These are phyloP conservation scores for Ichneumoninae sp. DNA, from an alignment of 2,888 invertebrate species.

Conservation along the genomic window DNA sequence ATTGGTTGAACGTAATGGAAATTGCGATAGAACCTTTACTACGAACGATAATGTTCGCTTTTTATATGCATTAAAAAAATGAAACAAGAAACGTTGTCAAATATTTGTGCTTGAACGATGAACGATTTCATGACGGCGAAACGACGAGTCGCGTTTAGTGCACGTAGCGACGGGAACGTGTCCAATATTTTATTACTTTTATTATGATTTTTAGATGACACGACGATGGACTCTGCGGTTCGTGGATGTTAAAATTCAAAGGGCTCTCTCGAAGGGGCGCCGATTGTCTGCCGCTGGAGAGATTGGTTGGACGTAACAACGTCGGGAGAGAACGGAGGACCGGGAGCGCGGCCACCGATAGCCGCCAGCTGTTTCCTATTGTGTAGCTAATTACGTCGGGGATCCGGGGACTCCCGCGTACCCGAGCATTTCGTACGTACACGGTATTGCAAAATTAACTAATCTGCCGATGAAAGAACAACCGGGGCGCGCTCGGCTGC, in stretches of 20 bases:
- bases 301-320: slow-evolving; percentile 78
- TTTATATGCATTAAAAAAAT: no score
- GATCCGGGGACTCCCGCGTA: slow-evolving; percentile 74
- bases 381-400: slow-evolving; percentile 82
- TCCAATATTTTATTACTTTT: neutral
- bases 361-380: slow-evolving; percentile 80
- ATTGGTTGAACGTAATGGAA: slow-evolving; percentile 75
- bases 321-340: slow-evolving; percentile 59
- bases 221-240: neutral
- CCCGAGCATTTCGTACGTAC: slow-evolving; percentile 65
- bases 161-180: neutral
- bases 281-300: slow-evolving; percentile 77
- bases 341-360: slow-evolving; percentile 68
- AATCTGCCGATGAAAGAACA: slow-evolving; percentile 80
- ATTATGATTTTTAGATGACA: neutral
- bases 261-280: slow-evolving; percentile 54
- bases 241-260: slow-evolving; percentile 50
- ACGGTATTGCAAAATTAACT: slow-evolving; percentile 78
- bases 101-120: no score
- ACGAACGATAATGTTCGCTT: no score
- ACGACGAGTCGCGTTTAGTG: no score
- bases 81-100: no score
- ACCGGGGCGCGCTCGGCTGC: neutral
- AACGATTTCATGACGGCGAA: no score
- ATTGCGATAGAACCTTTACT: no score